Evolutionary conservation across 2,888 invertebrate species (phyloP), one percentile per base, ranked within the genome.

Genomic region (Synanthedon formicaeformis): DNA sequence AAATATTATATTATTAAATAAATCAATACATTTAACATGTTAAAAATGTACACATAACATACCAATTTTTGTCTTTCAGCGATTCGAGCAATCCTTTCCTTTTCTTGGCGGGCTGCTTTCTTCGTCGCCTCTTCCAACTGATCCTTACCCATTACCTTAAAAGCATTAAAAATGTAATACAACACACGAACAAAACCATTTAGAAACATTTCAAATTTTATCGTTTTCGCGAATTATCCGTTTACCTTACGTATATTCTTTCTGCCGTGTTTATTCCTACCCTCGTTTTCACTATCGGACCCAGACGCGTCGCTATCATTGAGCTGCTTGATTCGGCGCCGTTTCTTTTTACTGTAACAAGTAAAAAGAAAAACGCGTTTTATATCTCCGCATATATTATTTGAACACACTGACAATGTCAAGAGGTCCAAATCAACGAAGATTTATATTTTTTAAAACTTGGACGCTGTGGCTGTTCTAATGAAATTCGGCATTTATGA

Each of bases 91-190:
- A 95, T 91, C 40, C 99, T 90, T 66, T 97, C 96, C 62, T 93
- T 93, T 75, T 99, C 99, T 58, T 94, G 93, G 57, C 93, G 92
- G 45, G 96, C 96, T 0, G 99, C 99, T 69, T 91, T 92, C 73
- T 94, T 94, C 0, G 99, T 99, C 50, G 92, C 92, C 62, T 94
- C 92, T 55, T 93, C 92, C 52, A 95, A 81, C 63, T 93, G 91
- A 63, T 92, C 91, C 60, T 86, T 87, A 50, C 87, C 80, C 87
- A 86, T 87, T 11, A 87, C 87, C 87, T 86, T 57, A 10, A 64
- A 45, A 11, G 8, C n/a, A 40, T 8, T 40, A 50, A 8, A 18
- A 14, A 40, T 16, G 14, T 1, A 51, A 18, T 52, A 72, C 54
- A 89, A 78, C 67, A 87, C 89, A 16, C 91, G 80, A 56, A 92